A percentile compares a stretch with the other conserved stretches of the same genome.
phyloP scores from a whole-genome alignment of 1,140 invertebrate genomes.

The Rhizoglyphus robini region DNA sequence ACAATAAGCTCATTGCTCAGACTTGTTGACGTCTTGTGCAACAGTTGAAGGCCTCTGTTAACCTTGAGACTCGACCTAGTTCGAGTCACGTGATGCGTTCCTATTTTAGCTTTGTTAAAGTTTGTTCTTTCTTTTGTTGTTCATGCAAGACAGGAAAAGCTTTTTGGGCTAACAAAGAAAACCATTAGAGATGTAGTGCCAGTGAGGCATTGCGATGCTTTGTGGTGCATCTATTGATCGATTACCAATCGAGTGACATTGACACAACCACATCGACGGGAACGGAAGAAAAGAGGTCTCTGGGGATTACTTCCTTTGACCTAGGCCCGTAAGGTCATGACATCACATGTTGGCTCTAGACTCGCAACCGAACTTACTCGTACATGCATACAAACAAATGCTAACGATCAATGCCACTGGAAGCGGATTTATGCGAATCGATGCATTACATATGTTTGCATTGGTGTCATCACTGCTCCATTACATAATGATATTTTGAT shows the following conservation, averaged over 20 bases:
- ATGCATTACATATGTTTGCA: too few relatives aligned
- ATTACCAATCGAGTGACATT: neutral
- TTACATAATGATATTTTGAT: neutral
- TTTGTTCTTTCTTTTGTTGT: neutral
- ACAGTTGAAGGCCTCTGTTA: too few relatives aligned
- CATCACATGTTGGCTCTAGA: neutral
- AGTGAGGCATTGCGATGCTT: neutral
- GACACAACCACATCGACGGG: neutral
- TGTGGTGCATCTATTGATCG: neutral
- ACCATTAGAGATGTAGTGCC: neutral
- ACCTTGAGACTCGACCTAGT: too few relatives aligned
- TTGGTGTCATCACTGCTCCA: neutral
- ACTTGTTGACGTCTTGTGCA: neutral
- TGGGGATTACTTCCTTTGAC: neutral
- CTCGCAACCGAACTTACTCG: too few relatives aligned
- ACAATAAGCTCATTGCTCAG: too few relatives aligned
- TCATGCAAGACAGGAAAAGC: neutral
- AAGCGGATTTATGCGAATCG: neutral
- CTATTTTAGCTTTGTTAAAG: too few relatives aligned
- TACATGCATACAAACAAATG: too few relatives aligned
- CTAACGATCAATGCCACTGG: too few relatives aligned
- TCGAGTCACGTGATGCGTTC: too few relatives aligned
- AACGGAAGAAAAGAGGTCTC: slow-evolving; percentile 7
- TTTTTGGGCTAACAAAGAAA: neutral
- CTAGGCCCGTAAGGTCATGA: neutral